These are phyloP conservation scores for Andricus curvator DNA, from an alignment of 2,888 invertebrate genomes.

Conservation along the genomic window DNA sequence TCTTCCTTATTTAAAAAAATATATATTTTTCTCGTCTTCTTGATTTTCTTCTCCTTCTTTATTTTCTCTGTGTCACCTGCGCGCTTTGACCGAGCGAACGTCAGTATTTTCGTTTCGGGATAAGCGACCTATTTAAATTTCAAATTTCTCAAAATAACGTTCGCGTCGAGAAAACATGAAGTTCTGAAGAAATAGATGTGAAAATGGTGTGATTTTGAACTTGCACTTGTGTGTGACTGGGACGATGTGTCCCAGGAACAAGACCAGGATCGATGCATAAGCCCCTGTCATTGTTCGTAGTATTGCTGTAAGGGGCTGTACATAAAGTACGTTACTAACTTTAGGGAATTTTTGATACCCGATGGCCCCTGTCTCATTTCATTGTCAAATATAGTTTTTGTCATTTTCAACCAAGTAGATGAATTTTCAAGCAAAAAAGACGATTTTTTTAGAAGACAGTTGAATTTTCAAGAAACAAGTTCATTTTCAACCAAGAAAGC, in stretches of 20 bases:
- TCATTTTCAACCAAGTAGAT: too few species aligned
- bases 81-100: conserved; percentile 71
- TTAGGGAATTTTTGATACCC: too few species aligned
- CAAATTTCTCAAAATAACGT: background rate
- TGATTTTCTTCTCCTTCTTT: conserved; percentile 47
- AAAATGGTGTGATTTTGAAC: conserved; percentile 16
- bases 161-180: background rate
- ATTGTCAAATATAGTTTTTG: too few species aligned
- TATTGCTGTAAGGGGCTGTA: background rate
- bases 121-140: background rate
- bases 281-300: background rate
- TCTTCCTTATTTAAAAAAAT: conserved; percentile 43
- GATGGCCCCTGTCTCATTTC: too few species aligned
- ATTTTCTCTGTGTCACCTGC: conserved; percentile 55
- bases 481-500: too few species aligned
- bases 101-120: conserved; percentile 43
- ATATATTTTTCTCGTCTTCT: conserved; percentile 49
- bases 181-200: background rate
- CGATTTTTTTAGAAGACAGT: too few species aligned
- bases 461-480: too few species aligned
- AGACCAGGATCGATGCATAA: conserved; percentile 33
- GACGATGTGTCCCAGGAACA: conserved; percentile 1
- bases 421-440: too few species aligned
- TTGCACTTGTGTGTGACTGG: background rate
- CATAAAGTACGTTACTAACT: too few species aligned